Percentiles rank a stretch among this genome's conserved stretches.
phyloP scores from a whole-genome alignment of 2,888 invertebrate genomes.

The Mylabris sibirica region DNA sequence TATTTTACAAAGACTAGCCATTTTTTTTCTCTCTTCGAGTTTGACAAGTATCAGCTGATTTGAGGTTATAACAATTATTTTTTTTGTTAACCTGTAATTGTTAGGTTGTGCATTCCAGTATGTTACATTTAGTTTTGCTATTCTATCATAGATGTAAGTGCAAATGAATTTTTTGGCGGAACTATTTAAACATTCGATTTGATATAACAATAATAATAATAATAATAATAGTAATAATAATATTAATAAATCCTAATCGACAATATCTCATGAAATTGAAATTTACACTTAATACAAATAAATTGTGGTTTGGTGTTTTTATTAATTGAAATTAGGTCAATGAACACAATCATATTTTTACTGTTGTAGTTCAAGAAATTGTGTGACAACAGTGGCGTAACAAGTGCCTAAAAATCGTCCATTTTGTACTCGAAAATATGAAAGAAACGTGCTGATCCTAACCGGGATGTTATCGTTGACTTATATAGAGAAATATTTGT shows the following conservation, averaged over 20 bases:
- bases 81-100: slow-evolving; percentile 1
- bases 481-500: too few species aligned
- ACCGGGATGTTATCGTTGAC: too few species aligned
- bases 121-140: slow-evolving; percentile 25
- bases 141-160: slow-evolving; percentile 12
- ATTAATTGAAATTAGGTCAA: slow-evolving; percentile 4
- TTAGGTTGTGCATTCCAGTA: background rate
- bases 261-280: slow-evolving; percentile 1
- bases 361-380: background rate
- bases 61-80: slow-evolving; percentile 4
- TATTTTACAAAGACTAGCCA: slow-evolving; percentile 32
- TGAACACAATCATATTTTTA: slow-evolving; percentile 11
- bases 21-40: slow-evolving; percentile 19
- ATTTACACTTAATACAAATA: slow-evolving; percentile 9
- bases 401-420: background rate
- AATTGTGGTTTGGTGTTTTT: slow-evolving; percentile 7
- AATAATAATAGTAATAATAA: background rate
- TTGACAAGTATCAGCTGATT: slow-evolving; percentile 23
- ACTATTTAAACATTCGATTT: background rate
- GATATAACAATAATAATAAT: background rate
- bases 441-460: background rate
- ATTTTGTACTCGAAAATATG: background rate
- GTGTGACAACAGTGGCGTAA: background rate
- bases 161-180: background rate
- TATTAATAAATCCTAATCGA: background rate